Base-by-base conservation (phyloP, 2,888 invertebrate species). In the Acanthosoma haemorrhoidale region DNA sequence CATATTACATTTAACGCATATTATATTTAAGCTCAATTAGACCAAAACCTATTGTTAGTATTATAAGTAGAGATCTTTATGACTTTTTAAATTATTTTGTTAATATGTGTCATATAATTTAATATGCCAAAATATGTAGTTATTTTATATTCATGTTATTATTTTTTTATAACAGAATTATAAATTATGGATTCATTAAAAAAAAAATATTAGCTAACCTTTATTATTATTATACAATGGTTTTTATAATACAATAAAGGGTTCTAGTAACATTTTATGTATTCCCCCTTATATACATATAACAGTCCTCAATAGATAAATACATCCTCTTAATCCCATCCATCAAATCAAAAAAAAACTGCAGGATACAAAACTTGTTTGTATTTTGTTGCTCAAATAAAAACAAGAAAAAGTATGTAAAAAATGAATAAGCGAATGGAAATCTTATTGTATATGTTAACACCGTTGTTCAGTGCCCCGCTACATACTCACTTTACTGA, bases 21-120 rank as follows among this genome's bases (percentile, higher is more conserved):
- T 51, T 51, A 51, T 51, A 51, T 51, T 51, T 51, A 51, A 51
- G 51, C 51, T 51, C 51, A 51, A 51, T 51, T 51, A 51, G 51
- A 51, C 51, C 51, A 51, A 51, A 43, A 51, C 2, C 25, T 51
- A 51, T 25, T 51, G n/a, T 51, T 51, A n/a, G 25, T 25, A 51
- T 25, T 51, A n/a, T n/a, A n/a, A 8, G 51, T 51, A 51, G 51
- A n/a, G 25, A 51, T 51, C n/a, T 51, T 29, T 51, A 51, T 25
- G 25, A 18, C 9, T 9, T 51, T 51, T 51, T 25, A 51, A 51
- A 51, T n/a, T 25, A 51, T 51, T 51, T 51, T 51, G 13, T 51
- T 51, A 1, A n/a, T n/a, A 13, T 25, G 29, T 51, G 21, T 25
- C 29, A 25, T 6, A 51, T 51, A 51, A 51, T 51, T 51, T 51